Evolutionary conservation across 2,888 invertebrate species (phyloP).

Genomic region (Chloromyia formosa): DNA sequence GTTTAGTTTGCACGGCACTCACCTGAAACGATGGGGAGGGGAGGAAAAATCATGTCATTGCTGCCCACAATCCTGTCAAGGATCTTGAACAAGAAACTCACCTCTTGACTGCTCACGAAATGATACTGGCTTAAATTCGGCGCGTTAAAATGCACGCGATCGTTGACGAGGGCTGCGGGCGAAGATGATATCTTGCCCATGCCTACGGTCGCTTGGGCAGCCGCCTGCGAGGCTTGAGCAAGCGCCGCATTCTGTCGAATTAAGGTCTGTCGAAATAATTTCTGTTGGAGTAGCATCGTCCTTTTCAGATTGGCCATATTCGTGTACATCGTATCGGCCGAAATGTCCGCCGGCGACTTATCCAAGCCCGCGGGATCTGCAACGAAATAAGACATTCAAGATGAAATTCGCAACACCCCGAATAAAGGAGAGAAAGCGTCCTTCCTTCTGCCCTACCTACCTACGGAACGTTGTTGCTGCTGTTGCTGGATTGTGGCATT

Average conservation of each 20-base stretch:
- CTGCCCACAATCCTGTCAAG: no score
- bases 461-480: background rate
- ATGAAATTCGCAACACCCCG: background rate
- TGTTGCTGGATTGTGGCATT: background rate
- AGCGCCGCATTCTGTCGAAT: constrained; percentile 57
- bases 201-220: no score
- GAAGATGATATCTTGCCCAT: constrained; percentile 48
- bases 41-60: constrained; percentile 4
- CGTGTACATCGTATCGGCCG: constrained; percentile 75
- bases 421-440: no score
- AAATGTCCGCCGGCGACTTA: constrained; percentile 50
- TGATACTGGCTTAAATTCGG: constrained; percentile 70
- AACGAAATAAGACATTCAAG: background rate
- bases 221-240: constrained; percentile 50
- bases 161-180: constrained; percentile 39
- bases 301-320: constrained; percentile 74
- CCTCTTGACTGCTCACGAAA: constrained; percentile 69
- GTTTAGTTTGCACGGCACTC: constrained; percentile 46
- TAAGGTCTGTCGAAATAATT: constrained; percentile 68
- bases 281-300: constrained; percentile 75
- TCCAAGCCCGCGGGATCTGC: background rate
- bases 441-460: no score
- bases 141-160: constrained; percentile 65
- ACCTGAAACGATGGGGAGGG: constrained; percentile 44
- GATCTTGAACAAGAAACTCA: constrained; percentile 52